Conservation (phyloP, 2,888 invertebrate genomes). For the Nebria brevicollis region DNA sequence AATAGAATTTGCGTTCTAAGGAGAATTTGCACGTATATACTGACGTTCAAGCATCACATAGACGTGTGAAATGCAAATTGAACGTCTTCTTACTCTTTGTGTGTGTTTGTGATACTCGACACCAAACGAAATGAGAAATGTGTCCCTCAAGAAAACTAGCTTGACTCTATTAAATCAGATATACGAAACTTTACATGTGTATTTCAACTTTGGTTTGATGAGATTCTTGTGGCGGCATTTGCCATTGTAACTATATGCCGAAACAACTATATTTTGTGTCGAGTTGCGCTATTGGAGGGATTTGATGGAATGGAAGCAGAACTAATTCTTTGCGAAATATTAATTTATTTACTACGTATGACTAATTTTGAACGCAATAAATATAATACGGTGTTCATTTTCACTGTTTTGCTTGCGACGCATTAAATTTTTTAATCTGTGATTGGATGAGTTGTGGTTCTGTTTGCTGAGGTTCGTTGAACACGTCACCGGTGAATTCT, state of each 20-base stretch:
- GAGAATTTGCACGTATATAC: neutral
- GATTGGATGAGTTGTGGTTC: neutral
- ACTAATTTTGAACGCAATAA: too few species aligned
- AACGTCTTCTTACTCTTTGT: neutral
- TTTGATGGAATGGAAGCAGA: too few species aligned
- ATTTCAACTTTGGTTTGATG: neutral
- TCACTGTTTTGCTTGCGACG: too few species aligned
- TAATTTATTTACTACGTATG: too few species aligned
- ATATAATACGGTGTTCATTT: too few species aligned
- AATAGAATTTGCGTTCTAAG: constrained; percentile 19
- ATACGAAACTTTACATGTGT: neutral
- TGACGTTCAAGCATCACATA: neutral
- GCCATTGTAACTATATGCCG: neutral
- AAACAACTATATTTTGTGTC: neutral
- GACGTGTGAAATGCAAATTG: neutral
- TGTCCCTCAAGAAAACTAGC: neutral
- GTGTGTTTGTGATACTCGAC: neutral
- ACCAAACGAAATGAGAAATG: constrained; percentile 1
- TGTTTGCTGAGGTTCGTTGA: neutral
- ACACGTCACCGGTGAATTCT: constrained; percentile 29
- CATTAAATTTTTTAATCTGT: neutral
- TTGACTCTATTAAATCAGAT: neutral
- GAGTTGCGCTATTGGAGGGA: neutral
- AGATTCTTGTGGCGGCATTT: neutral
- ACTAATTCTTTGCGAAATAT: too few species aligned